A percentile compares a stretch with the other conserved stretches of the same genome.
Evolutionary conservation across 2,797 vertebrate genomes (phyloP).

Genomic region (Lepus oiostolus): DNA sequence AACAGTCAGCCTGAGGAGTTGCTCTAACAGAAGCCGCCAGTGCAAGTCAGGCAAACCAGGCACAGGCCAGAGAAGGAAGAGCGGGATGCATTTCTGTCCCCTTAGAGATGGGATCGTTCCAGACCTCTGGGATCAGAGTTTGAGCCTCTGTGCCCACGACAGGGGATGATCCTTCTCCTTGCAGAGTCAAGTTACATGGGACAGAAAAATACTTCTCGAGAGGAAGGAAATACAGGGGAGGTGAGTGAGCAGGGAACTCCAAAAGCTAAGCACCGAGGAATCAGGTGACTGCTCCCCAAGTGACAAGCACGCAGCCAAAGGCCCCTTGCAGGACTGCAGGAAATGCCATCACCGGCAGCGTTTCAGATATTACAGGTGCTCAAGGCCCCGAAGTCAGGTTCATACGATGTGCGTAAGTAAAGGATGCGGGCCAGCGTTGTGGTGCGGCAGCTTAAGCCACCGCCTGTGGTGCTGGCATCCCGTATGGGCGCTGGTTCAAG

Average conservation of each 20-base stretch:
- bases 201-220: not conserved
- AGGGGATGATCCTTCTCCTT: not conserved
- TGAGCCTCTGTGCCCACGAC: not conserved
- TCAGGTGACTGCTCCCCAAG: not conserved
- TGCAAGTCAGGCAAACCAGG: no score
- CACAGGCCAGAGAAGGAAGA: not conserved
- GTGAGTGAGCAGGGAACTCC: not conserved
- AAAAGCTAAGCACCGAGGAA: not conserved
- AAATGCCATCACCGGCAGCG: not conserved
- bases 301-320: not conserved
- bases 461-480: no score
- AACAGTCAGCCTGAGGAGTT: not conserved
- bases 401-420: fast-evolving
- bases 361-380: not conserved
- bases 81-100: not conserved
- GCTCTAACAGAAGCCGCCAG: no score
- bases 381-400: not conserved
- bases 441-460: no score
- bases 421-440: not conserved
- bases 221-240: not conserved
- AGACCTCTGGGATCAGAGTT: not conserved
- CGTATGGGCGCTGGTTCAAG: no score
- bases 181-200: not conserved
- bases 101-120: not conserved
- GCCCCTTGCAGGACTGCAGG: not conserved